Conservation (phyloP, 2,113 vertebrate species). For the Leptobrachium leishanense region DNA sequence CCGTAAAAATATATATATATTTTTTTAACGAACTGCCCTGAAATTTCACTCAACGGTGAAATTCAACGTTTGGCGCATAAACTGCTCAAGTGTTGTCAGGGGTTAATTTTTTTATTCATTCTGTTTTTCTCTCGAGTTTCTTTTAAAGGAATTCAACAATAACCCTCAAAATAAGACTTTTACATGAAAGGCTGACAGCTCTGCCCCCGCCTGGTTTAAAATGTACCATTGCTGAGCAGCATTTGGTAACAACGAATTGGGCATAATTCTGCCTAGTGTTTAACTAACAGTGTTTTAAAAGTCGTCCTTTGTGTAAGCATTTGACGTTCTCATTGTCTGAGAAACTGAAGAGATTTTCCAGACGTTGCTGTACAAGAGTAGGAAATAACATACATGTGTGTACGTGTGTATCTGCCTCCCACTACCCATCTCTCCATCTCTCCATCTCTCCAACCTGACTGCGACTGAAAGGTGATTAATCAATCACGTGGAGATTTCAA, state of each 20-base stretch:
- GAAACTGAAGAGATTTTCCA: not conserved
- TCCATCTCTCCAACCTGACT: too few species aligned
- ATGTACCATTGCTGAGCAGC: not conserved
- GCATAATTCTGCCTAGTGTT: not conserved
- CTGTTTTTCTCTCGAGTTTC: not conserved
- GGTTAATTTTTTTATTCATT: not conserved
- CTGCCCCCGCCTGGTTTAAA: not conserved
- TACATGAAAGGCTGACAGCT: not conserved
- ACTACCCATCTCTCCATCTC: too few species aligned
- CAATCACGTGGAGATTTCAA: too few species aligned
- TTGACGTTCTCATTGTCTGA: not conserved
- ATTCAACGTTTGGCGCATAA: too few species aligned
- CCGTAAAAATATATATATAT: too few species aligned
- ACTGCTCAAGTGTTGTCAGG: too few species aligned
- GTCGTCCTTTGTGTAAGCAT: not conserved
- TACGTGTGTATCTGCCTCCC: too few species aligned
- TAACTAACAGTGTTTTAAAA: not conserved
- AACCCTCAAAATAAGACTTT: not conserved
- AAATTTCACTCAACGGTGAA: too few species aligned
- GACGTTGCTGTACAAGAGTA: not conserved
- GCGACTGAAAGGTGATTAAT: too few species aligned
- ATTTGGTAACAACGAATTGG: not conserved
- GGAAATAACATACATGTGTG: too few species aligned
- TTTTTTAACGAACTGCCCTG: too few species aligned
- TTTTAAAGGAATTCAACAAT: not conserved